Conservation (phyloP, 2,113 vertebrate species). For the Salvelinus fontinalis region DNA sequence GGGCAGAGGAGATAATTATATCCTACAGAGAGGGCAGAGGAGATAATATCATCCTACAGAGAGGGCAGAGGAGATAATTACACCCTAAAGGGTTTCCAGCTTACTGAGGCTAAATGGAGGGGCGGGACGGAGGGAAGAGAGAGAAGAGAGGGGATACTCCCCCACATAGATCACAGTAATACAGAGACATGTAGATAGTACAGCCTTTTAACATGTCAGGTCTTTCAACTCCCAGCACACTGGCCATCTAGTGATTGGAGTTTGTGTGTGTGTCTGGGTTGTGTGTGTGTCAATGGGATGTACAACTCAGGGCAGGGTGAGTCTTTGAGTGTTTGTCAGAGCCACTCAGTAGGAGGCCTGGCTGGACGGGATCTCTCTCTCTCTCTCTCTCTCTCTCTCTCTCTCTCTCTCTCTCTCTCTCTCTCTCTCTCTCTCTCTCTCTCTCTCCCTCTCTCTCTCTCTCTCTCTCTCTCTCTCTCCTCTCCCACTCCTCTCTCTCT, state of each 20-base stretch:
- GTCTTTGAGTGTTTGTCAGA: constrained; percentile 45
- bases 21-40: too few relatives aligned
- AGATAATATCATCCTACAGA: too few relatives aligned
- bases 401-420: neutral
- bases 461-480: too few relatives aligned
- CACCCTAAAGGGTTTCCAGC: neutral
- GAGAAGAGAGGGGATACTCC: constrained; percentile 15
- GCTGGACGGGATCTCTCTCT: constrained; percentile 23
- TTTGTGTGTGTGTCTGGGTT: constrained; percentile 55
- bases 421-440: too few relatives aligned
- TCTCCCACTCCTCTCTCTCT: too few relatives aligned
- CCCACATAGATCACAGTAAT: constrained; percentile 27
- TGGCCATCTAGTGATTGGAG: constrained; percentile 61
- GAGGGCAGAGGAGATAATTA: too few relatives aligned
- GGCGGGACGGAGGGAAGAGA: neutral
- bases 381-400: neutral
- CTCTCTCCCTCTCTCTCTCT: too few relatives aligned
- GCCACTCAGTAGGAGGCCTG: constrained; percentile 52
- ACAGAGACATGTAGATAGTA: neutral
- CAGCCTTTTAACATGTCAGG: neutral
- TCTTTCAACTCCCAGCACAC: constrained; percentile 9
- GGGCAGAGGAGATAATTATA: too few relatives aligned
- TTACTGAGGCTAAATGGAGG: neutral
- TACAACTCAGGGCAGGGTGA: constrained; percentile 29
- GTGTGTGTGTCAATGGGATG: constrained; percentile 40